A percentile compares a stretch with the other conserved stretches of the same genome.
Conservation (phyloP, 2,113 vertebrate genomes). For the Elanoides forficatus region DNA sequence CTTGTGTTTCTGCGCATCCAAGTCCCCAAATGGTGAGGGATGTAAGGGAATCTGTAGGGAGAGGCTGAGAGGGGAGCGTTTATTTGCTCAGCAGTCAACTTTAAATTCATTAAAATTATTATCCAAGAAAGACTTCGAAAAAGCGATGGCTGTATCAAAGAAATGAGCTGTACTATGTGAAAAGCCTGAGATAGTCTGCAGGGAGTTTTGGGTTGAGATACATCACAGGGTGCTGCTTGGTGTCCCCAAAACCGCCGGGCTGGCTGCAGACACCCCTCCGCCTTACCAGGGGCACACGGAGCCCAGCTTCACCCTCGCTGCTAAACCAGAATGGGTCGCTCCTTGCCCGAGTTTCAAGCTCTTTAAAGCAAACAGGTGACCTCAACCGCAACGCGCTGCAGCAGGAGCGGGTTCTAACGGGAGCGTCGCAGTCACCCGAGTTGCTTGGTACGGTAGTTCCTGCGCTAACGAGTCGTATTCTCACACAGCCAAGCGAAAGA, state of each 20-base stretch:
- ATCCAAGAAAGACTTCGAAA: not conserved
- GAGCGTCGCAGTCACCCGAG: fast-evolving
- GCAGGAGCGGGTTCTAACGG: fast-evolving
- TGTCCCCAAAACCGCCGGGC: too few species aligned
- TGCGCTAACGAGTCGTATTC: fast-evolving
- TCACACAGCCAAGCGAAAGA: not conserved
- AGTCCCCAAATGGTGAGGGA: not conserved
- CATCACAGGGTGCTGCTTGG: fast-evolving
- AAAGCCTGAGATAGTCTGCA: not conserved
- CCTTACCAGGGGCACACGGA: not conserved
- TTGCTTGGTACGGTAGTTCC: not conserved
- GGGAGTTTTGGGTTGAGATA: not conserved
- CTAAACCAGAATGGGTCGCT: not conserved
- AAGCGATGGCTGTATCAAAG: not conserved
- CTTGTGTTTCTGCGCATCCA: not conserved
- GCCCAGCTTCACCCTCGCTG: not conserved
- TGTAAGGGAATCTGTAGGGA: not conserved
- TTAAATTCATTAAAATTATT: not conserved
- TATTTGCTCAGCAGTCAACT: not conserved
- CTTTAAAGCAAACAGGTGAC: not conserved
- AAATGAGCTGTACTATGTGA: not conserved
- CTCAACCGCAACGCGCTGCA: not conserved
- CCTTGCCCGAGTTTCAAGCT: not conserved
- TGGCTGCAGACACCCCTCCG: not conserved
- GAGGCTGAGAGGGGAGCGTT: not conserved